Base-by-base conservation (phyloP, 2,113 vertebrate species). In the Candoia aspera region DNA sequence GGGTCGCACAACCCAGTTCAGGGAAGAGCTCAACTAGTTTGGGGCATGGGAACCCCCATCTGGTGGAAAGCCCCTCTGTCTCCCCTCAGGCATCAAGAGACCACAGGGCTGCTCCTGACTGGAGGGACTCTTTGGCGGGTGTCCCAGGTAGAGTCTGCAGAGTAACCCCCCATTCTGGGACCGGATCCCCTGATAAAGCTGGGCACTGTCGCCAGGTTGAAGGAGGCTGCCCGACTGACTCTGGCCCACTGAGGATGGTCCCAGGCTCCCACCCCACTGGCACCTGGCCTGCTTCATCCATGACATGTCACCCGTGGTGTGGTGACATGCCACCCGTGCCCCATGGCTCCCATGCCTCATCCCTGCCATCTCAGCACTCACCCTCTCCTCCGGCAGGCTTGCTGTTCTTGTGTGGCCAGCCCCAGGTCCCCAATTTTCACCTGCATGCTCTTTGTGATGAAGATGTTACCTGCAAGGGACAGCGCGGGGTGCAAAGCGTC, bases 351-450 rank as follows among this genome's bases (percentile, higher is more conserved):
- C 29, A 4, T 11, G 2, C 2, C 60, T 0, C 12, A 46, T 37
- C 10, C 37, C 17, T 33, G 0, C 2, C 0, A 21, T 0, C 12
- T 11, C 1, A 54, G 10, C 4, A 0, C 95, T 96, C 88, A 97
- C 97, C 97, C 96, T 93, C 96, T 97, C 93, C 96, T 90, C 92
- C 26, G 94, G 21, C 95, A 92, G 0, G 91, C 86, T 0, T 93
- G 95, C 0, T 96, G 95, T 84, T 94, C 93, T 8, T 0, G 73
- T 19, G 2, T 91, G 0, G 97, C 97, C 95, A 98, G 95, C 33
- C 98, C 97, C 94, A 98, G 94, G 95, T 98, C 98, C 29, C 96
- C 97, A 0, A 98, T 98, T 94, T 98, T 98, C 91, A 98, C 97
- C 90, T 89, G 96, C 97, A 98, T 98, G 92, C 91, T 84, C 89